Evolutionary conservation across 2,888 invertebrate species (phyloP).

Genomic region (Limenitis camilla): DNA sequence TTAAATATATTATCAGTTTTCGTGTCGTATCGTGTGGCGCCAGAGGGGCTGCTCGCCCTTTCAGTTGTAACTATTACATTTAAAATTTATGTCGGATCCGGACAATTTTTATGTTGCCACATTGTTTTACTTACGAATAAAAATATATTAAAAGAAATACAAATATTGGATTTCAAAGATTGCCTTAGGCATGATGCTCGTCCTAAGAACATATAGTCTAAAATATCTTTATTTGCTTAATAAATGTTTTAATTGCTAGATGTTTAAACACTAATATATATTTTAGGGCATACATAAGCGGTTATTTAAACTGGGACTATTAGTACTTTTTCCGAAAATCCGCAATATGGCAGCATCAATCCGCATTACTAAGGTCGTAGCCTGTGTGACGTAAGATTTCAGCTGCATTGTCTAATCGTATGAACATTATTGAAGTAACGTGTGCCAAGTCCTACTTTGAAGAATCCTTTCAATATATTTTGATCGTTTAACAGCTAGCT

Average conservation of each 20-base stretch:
- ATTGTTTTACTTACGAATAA: conserved; percentile 29
- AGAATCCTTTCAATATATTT: too few relatives aligned
- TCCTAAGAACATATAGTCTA: too few relatives aligned
- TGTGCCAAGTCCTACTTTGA: neutral
- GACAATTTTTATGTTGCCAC: conserved; percentile 28
- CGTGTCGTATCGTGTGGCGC: conserved; percentile 64
- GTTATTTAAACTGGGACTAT: conserved; percentile 36
- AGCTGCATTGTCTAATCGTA: conserved; percentile 24
- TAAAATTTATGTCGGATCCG: conserved; percentile 49
- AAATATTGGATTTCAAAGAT: too few relatives aligned
- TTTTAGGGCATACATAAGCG: neutral
- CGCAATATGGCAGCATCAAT: conserved; percentile 32
- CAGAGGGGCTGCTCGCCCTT: conserved; percentile 49
- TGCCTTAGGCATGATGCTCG: too few relatives aligned
- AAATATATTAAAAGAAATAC: neutral
- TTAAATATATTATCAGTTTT: conserved; percentile 72
- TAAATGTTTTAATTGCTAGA: neutral
- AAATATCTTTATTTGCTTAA: neutral
- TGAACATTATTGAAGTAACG: conserved; percentile 5
- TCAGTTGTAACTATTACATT: conserved; percentile 43
- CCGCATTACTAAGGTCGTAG: conserved; percentile 29
- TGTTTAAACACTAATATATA: neutral
- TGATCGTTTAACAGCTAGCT: too few relatives aligned
- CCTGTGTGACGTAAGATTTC: conserved; percentile 29
- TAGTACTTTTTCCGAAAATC: conserved; percentile 31